Percentiles rank a stretch among this genome's conserved stretches.
Conservation (phyloP, 1,140 invertebrate species). For the Sweltsa coloradensis region DNA sequence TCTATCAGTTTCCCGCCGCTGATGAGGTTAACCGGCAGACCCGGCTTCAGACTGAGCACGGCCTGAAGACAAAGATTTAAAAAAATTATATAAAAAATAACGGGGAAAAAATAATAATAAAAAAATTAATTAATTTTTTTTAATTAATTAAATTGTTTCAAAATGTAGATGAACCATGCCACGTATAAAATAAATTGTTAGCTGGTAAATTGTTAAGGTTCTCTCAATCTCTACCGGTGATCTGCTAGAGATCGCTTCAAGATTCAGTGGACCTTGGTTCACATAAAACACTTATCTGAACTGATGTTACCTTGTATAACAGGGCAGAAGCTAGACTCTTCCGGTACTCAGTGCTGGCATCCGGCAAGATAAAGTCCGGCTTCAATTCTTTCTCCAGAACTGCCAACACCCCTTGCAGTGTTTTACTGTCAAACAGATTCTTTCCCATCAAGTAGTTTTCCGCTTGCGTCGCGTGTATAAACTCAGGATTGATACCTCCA, state of each 20-base stretch:
- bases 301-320: slow-evolving; percentile 61
- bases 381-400: slow-evolving; percentile 44
- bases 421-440: slow-evolving; percentile 34
- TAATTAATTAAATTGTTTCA: neutral
- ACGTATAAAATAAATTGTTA: slow-evolving; percentile 1
- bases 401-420: slow-evolving; percentile 42
- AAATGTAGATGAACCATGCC: neutral
- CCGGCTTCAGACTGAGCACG: slow-evolving; percentile 35
- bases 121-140: neutral
- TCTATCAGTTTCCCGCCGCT: slow-evolving; percentile 38
- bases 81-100: too few relatives aligned
- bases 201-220: neutral
- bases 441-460: slow-evolving; percentile 50
- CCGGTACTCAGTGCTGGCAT: slow-evolving; percentile 49
- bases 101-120: neutral
- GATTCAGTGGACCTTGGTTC: neutral
- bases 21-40: slow-evolving; percentile 25
- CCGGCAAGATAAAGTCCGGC: slow-evolving; percentile 44
- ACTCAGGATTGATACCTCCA: slow-evolving; percentile 54
- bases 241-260: neutral
- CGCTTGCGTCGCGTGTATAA: slow-evolving; percentile 50
- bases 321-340: slow-evolving; percentile 47
- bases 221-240: neutral
- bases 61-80: slow-evolving; percentile 37
- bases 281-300: neutral